phyloP scores from a whole-genome alignment of 2,797 vertebrate species.

The Malurus splendens region DNA sequence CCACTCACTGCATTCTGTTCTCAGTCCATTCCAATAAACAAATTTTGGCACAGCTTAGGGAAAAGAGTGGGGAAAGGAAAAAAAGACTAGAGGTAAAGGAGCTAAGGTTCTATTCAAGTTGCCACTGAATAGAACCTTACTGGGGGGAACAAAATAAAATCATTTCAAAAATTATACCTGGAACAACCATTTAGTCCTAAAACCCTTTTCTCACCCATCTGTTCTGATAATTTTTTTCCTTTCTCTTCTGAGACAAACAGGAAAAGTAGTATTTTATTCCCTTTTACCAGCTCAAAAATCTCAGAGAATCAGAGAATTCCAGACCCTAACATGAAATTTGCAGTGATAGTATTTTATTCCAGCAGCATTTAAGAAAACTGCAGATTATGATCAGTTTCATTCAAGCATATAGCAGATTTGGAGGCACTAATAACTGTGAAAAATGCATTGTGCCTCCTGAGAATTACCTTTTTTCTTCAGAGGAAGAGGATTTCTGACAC shows the following conservation, averaged over 20 bases:
- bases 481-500: background rate
- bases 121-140: background rate
- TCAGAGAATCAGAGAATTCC: background rate
- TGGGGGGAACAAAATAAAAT: background rate
- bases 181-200: background rate
- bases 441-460: background rate
- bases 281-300: background rate
- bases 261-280: background rate
- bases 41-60: background rate
- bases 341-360: background rate
- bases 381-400: background rate
- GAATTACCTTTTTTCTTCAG: background rate
- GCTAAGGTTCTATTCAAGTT: background rate
- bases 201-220: background rate
- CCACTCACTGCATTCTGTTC: background rate
- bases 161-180: background rate
- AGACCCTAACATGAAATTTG: background rate
- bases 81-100: background rate
- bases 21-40: background rate
- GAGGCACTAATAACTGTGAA: background rate
- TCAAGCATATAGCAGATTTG: background rate
- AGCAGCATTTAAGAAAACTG: background rate
- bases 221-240: background rate
- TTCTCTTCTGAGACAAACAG: background rate
- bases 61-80: background rate